These are phyloP conservation scores for Heliconius hortense DNA, from an alignment of 2,888 invertebrate species.

Conservation along the genomic window DNA sequence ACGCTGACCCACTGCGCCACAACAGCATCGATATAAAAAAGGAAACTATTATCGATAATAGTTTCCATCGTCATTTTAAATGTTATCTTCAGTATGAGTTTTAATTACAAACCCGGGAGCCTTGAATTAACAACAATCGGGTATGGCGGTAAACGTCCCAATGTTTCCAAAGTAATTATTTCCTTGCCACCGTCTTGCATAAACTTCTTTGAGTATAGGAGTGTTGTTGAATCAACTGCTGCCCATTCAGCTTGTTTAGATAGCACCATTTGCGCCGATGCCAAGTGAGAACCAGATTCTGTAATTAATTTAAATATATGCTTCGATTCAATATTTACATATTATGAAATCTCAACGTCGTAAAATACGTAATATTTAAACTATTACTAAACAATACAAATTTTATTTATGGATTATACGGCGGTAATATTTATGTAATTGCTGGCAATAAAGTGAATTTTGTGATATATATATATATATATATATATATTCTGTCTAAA, in stretches of 20 bases:
- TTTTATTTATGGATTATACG: not conserved
- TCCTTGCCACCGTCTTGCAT: constrained; percentile 82
- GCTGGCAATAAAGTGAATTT: not conserved
- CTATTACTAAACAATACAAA: not conserved
- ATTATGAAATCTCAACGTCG: not conserved
- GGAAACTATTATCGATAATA: not conserved
- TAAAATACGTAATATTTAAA: not conserved
- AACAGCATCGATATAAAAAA: not conserved
- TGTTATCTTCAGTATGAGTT: not conserved
- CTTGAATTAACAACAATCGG: constrained; percentile 83
- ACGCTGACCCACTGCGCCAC: not conserved
- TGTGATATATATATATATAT: not conserved
- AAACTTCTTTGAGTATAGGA: constrained; percentile 77
- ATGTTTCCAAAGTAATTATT: constrained; percentile 80
- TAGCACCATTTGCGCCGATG: constrained; percentile 83
- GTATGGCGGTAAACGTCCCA: constrained; percentile 86
- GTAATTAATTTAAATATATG: constrained; percentile 37
- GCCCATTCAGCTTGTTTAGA: constrained; percentile 84
- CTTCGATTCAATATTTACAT: not conserved
- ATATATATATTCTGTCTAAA: too few relatives aligned
- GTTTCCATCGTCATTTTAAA: not conserved
- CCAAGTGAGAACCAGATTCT: constrained; percentile 83
- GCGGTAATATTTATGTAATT: not conserved
- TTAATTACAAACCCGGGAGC: constrained; percentile 72
- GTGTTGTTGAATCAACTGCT: constrained; percentile 84